Evolutionary conservation across 2,797 vertebrate species (phyloP).

Genomic region (Diplodus puntazzo): DNA sequence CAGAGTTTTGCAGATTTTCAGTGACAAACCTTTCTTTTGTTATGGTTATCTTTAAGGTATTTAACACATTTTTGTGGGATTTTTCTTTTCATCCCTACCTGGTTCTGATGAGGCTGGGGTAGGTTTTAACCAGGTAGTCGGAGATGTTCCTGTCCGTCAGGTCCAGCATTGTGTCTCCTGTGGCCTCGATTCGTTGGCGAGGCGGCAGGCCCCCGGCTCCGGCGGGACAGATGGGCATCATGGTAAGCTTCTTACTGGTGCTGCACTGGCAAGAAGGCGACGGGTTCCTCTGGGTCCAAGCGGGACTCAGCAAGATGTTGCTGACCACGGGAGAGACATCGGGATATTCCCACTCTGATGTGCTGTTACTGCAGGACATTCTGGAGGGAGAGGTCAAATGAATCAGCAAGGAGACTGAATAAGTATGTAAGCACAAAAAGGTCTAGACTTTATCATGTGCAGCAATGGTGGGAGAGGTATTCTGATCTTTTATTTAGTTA

Average conservation of each 20-base stretch:
- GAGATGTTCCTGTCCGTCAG: constrained; percentile 93
- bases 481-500: neutral
- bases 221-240: constrained; percentile 93
- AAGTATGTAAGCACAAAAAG: neutral
- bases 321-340: constrained; percentile 81
- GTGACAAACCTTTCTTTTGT: neutral
- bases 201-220: constrained; percentile 94
- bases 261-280: constrained; percentile 96
- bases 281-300: constrained; percentile 89
- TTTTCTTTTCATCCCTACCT: constrained; percentile 80
- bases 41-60: neutral
- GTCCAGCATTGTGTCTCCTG: constrained; percentile 92
- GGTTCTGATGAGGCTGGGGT: constrained; percentile 91
- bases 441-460: too few species aligned
- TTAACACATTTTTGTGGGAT: too few species aligned
- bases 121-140: constrained; percentile 96
- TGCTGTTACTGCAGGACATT: constrained; percentile 84
- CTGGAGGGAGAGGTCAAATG: constrained; percentile 67
- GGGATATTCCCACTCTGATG: constrained; percentile 88
- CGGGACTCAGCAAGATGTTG: constrained; percentile 86
- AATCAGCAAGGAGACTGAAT: neutral
- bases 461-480: neutral
- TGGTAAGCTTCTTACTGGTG: constrained; percentile 89
- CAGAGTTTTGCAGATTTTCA: neutral
- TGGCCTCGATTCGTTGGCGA: constrained; percentile 87